Percentiles rank a stretch among this genome's conserved stretches.
Conservation (phyloP, 2,113 vertebrate species). For the Phaethornis superciliosus region DNA sequence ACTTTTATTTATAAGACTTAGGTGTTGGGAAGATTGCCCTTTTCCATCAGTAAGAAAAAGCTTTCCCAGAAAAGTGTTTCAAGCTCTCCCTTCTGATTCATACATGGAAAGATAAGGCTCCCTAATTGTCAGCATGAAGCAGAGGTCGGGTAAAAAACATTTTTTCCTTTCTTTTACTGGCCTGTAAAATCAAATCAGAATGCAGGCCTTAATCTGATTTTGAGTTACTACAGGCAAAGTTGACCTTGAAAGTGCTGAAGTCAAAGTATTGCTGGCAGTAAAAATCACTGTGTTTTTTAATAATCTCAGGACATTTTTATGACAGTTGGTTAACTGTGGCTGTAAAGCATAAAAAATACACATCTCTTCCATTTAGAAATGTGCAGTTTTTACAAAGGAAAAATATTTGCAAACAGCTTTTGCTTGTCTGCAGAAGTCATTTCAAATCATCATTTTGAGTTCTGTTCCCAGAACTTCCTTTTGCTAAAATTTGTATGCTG, state of each 20-base stretch:
- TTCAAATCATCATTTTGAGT: neutral
- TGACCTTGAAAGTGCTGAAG: constrained; percentile 11
- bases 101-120: neutral
- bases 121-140: neutral
- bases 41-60: neutral
- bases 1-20: constrained; percentile 6
- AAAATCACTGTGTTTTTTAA: neutral
- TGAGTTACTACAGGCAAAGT: neutral
- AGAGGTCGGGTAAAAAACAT: neutral
- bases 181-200: constrained; percentile 4
- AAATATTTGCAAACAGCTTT: neutral
- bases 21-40: neutral
- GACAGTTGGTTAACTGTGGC: neutral
- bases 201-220: neutral
- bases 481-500: neutral
- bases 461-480: neutral
- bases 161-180: neutral
- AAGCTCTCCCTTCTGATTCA: neutral
- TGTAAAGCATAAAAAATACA: neutral
- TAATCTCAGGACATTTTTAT: neutral
- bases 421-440: neutral
- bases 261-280: neutral
- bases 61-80: neutral
- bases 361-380: neutral
- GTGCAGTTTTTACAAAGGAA: neutral